Percentiles rank a stretch among this genome's conserved stretches.
Conservation (phyloP, 2,888 invertebrate species). For the Pammene fasciana region DNA sequence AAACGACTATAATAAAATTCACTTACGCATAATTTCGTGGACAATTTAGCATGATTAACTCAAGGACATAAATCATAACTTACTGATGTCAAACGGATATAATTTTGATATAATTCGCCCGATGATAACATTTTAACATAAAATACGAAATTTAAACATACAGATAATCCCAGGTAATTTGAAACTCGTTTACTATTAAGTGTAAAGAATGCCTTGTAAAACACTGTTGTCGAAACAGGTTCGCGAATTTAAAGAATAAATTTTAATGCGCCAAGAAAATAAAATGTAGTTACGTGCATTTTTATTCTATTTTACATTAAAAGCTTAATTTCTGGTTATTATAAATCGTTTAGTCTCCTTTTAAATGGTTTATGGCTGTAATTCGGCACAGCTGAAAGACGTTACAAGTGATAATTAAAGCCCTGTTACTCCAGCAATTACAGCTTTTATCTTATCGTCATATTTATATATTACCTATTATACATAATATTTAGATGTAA, state of each 20-base stretch:
- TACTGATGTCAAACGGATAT: no score
- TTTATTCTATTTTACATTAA: slow-evolving; percentile 41
- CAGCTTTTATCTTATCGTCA: slow-evolving; percentile 71
- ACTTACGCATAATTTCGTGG: slow-evolving; percentile 44
- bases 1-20: slow-evolving; percentile 53
- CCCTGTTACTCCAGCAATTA: slow-evolving; percentile 77
- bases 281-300: neutral
- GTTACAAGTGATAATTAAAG: slow-evolving; percentile 81
- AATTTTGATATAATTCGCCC: no score
- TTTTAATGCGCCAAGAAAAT: no score
- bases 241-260: no score
- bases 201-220: no score
- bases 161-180: no score
- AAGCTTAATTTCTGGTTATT: slow-evolving; percentile 65
- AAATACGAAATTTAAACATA: no score
- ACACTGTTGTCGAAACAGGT: no score
- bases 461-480: slow-evolving; percentile 41
- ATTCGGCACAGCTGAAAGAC: slow-evolving; percentile 74
- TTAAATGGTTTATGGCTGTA: slow-evolving; percentile 76
- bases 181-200: no score
- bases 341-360: slow-evolving; percentile 66
- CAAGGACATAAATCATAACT: no score
- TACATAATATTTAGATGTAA: no score
- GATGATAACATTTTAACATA: no score
- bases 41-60: slow-evolving; percentile 11